Evolutionary conservation across 2,888 invertebrate genomes (phyloP).

Genomic region (Aspidiotus destructor): DNA sequence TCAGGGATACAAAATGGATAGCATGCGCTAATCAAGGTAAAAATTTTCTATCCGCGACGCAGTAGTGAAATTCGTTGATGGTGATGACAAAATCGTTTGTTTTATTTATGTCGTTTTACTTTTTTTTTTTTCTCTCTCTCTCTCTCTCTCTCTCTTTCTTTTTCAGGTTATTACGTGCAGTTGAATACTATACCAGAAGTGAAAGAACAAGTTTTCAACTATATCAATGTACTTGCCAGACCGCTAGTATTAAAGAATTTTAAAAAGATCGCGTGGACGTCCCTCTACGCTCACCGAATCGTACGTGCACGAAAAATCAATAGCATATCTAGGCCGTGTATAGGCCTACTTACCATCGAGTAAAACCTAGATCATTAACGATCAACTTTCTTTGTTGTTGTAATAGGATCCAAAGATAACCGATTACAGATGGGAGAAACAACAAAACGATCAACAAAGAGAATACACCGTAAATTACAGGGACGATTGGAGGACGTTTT

Average conservation of each 20-base stretch:
- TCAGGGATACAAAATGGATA: slow-evolving; percentile 82
- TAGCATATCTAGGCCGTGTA: not conserved
- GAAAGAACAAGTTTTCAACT: slow-evolving; percentile 88
- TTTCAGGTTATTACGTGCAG: slow-evolving; percentile 80
- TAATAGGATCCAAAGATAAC: slow-evolving; percentile 66
- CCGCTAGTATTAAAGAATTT: slow-evolving; percentile 65
- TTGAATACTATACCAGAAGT: slow-evolving; percentile 93
- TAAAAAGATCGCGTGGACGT: slow-evolving; percentile 89
- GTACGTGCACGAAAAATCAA: slow-evolving; percentile 45
- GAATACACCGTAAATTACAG: slow-evolving; percentile 41
- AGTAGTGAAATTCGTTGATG: not conserved
- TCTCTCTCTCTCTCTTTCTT: no score
- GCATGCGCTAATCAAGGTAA: slow-evolving; percentile 86
- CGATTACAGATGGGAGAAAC: slow-evolving; percentile 79
- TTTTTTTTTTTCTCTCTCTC: no score
- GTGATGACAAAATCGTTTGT: not conserved
- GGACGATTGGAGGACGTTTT: slow-evolving; percentile 22
- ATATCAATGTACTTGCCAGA: slow-evolving; percentile 85
- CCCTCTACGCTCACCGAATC: slow-evolving; percentile 78
- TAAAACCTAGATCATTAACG: not conserved
- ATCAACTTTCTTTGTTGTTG: not conserved
- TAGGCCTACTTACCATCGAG: not conserved
- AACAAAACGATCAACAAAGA: slow-evolving; percentile 69
- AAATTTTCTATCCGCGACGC: not conserved
- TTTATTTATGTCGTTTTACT: not conserved